phyloP scores from a whole-genome alignment of 2,888 invertebrate species.

The Cataglyphis albicans region DNA sequence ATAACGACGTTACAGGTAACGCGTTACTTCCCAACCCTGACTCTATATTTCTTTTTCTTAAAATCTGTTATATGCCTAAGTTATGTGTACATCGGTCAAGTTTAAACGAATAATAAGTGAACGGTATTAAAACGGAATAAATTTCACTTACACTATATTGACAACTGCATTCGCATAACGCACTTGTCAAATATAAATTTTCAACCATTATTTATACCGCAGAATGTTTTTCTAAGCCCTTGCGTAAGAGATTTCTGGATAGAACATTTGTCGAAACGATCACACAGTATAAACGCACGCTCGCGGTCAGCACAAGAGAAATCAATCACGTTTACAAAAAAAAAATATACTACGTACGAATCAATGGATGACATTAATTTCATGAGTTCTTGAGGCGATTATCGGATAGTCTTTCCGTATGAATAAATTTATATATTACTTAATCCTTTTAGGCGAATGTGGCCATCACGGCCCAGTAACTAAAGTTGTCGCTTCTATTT shows the following conservation, averaged over 20 bases:
- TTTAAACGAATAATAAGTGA: constrained; percentile 17
- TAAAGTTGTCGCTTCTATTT: constrained; percentile 9
- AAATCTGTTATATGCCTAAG: not conserved
- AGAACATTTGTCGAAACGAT: constrained; percentile 4
- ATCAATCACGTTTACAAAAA: constrained; percentile 28
- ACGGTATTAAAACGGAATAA: not conserved
- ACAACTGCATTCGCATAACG: constrained; percentile 4
- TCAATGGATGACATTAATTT: constrained; percentile 42
- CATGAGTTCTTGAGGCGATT: constrained; percentile 23
- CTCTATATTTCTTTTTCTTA: not conserved
- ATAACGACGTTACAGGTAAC: too few species aligned
- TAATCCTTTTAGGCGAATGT: constrained; percentile 13
- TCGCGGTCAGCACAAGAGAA: constrained; percentile 9
- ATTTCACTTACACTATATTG: constrained; percentile 28
- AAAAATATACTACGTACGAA: constrained; percentile 24
- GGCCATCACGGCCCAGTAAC: not conserved
- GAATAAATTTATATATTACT: constrained; percentile 35
- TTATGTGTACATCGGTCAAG: not conserved
- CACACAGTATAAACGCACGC: not conserved
- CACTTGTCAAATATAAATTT: constrained; percentile 28
- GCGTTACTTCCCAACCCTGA: too few species aligned
- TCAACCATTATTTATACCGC: constrained; percentile 38
- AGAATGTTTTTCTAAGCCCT: constrained; percentile 35
- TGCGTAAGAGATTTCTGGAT: constrained; percentile 23
- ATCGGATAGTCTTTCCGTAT: constrained; percentile 13